Conservation (phyloP, 2,888 invertebrate genomes). For the Oligia fasciuncula region DNA sequence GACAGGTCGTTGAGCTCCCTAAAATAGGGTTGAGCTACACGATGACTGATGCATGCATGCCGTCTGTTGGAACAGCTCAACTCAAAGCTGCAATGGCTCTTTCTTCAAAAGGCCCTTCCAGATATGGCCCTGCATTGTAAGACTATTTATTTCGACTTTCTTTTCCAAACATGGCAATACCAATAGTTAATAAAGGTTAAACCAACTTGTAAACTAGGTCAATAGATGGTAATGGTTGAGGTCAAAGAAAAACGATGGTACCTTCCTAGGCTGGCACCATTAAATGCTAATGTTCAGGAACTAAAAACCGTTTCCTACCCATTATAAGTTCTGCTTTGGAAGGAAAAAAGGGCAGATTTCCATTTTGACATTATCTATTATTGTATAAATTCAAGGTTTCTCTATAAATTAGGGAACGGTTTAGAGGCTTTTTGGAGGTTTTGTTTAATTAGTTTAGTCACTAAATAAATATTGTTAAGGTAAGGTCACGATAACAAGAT, state of each 20-base stretch:
- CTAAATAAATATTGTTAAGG: neutral
- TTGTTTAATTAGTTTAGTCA: neutral
- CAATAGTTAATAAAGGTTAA: neutral
- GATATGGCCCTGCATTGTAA: neutral
- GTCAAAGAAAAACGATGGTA: neutral
- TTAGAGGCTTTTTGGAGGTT: neutral
- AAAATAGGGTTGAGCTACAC: neutral
- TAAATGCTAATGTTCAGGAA: constrained; percentile 12
- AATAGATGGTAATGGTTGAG: neutral
- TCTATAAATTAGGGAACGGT: neutral
- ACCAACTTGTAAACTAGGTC: neutral
- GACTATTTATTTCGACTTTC: neutral
- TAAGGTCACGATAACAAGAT: no score
- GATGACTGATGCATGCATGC: neutral
- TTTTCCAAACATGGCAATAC: neutral
- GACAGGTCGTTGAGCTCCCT: neutral
- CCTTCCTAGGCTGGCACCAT: constrained; percentile 19
- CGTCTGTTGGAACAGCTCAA: neutral
- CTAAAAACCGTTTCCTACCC: neutral
- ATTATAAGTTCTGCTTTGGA: neutral
- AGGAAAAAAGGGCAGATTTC: neutral
- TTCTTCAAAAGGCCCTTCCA: neutral
- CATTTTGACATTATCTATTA: neutral
- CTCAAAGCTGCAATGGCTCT: neutral
- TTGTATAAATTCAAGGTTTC: neutral